A percentile compares a stretch with the other conserved stretches of the same genome.
Evolutionary conservation across 1,140 invertebrate genomes (phyloP).

Genomic region (Sarcophaga bullata): DNA sequence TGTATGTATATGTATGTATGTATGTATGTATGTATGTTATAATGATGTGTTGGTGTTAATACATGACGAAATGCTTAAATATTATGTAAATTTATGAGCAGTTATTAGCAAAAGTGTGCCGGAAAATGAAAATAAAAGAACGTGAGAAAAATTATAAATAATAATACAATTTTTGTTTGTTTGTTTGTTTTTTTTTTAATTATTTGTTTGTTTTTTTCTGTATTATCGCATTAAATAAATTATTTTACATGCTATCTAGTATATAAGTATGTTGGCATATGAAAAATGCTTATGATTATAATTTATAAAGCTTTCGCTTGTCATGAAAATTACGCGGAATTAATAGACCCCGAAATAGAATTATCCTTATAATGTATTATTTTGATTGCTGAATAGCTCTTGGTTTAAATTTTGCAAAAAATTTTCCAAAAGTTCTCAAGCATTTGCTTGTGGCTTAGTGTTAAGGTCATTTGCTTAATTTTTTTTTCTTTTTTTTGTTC

Average conservation of each 20-base stretch:
- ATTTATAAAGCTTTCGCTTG: no score
- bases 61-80: constrained; percentile 21
- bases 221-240: constrained; percentile 8
- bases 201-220: not conserved
- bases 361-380: no score
- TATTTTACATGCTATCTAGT: not conserved
- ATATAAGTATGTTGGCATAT: no score
- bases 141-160: constrained; percentile 22
- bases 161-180: not conserved
- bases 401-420: no score
- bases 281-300: no score
- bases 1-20: not conserved
- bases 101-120: not conserved
- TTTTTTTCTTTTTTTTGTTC: no score
- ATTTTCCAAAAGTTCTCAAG: no score
- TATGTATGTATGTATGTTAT: not conserved
- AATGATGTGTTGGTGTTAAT: constrained; percentile 24
- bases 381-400: no score
- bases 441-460: no score
- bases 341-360: no score
- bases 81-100: constrained; percentile 12
- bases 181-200: not conserved
- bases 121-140: not conserved
- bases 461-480: no score
- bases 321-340: no score